Base-by-base conservation (phyloP, 2,797 vertebrate species). In the Ataeniobius toweri region DNA sequence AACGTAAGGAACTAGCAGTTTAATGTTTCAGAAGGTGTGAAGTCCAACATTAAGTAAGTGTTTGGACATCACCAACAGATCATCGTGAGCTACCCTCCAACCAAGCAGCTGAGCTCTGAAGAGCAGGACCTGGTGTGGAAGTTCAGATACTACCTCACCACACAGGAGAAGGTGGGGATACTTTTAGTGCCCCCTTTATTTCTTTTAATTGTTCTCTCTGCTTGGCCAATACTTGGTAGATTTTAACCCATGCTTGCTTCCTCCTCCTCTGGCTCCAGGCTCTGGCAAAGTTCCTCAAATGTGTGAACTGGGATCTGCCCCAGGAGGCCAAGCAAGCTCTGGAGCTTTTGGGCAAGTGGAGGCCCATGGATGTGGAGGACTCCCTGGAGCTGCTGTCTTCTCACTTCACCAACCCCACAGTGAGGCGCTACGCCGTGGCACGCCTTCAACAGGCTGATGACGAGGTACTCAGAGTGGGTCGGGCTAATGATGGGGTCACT, bases 91-190 rank as follows among this genome's bases (percentile, higher is more conserved):
- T 99, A 99, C 83, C 98, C 98, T 71, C 98, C 98, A 0, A 99
- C 98, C 88, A 99, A 99, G 84, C 97, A 96, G 88, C 96, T 99
- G 89, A 99, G 96, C 0, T 99, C 99, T 0, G 98, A 99, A 90
- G 98, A 98, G 51, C 97, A 99, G 91, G 98, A 99, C 92, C 95
- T 99, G 85, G 98, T 99, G 89, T 99, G 98, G 98, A 99, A 99
- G 92, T 99, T 99, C 94, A 95, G 98, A 92, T 97, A 98, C 74
- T 99, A 99, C 89, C 97, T 99, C 86, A 99, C 98, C 82, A 97
- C 97, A 78, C 98, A 99, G 89, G 98, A 99, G 89, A 99, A 99
- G 96, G 98, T 98, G 74, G 4, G 91, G 61, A 10, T 41, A 24
- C 59, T 26, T 67, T 16, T 9, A 7, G 10, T 10, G 13, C 44